Conservation (phyloP, 2,113 vertebrate genomes). For the Brienomyrus longianalis region DNA sequence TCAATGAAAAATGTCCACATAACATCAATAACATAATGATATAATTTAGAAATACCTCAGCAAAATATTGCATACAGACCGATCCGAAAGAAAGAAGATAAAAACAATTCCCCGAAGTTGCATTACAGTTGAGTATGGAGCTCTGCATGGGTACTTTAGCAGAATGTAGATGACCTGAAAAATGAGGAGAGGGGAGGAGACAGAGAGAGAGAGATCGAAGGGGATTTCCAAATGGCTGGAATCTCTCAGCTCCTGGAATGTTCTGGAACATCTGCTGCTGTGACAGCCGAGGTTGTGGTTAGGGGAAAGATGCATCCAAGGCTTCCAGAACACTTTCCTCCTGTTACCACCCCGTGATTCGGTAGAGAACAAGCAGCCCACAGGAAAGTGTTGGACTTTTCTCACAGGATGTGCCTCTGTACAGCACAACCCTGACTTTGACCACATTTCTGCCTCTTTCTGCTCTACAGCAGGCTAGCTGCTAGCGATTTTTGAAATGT, state of each 20-base stretch:
- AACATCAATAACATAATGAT: neutral
- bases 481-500: neutral
- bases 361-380: neutral
- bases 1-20: neutral
- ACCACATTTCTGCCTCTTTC: neutral
- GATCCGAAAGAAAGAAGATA: neutral
- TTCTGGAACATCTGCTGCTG: conserved; percentile 57
- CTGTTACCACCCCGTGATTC: neutral
- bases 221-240: conserved; percentile 50
- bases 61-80: neutral
- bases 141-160: neutral
- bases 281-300: conserved; percentile 51
- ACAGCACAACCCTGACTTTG: neutral
- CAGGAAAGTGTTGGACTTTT: neutral
- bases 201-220: neutral
- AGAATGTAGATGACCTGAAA: neutral
- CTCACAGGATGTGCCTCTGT: neutral
- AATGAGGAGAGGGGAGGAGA: neutral
- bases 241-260: conserved; percentile 58
- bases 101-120: neutral
- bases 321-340: conserved; percentile 22
- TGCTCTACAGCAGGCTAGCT: neutral
- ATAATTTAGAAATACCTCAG: neutral
- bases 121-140: neutral
- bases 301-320: conserved; percentile 30